Conservation (phyloP, 2,797 vertebrate species). For the Xiphophorus birchmanni region DNA sequence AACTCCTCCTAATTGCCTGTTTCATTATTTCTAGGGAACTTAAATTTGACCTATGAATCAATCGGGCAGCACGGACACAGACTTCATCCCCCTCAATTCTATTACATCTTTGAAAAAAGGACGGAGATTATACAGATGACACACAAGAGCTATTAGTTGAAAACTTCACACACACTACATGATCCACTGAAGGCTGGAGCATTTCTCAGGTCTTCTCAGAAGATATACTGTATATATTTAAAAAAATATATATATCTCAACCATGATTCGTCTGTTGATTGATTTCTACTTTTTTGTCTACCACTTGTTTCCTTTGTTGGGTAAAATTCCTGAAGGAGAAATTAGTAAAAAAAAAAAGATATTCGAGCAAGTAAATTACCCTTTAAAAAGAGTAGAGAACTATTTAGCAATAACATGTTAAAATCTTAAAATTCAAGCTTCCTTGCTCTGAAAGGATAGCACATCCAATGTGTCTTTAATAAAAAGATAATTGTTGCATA, state of each 20-base stretch:
- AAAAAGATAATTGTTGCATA: background rate
- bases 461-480: background rate
- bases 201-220: background rate
- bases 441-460: background rate
- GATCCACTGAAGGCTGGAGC: background rate
- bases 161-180: background rate
- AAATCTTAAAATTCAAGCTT: background rate
- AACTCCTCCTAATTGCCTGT: background rate
- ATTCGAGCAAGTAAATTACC: conserved; percentile 4
- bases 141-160: background rate
- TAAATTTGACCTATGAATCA: background rate
- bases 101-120: background rate
- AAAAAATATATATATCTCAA: background rate
- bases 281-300: background rate
- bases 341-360: background rate
- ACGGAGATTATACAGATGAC: background rate
- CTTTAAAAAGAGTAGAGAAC: background rate
- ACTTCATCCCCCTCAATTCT: background rate
- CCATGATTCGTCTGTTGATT: background rate
- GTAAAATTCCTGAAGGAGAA: background rate
- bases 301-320: background rate
- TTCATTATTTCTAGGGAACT: background rate
- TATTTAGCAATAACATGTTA: background rate
- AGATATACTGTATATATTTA: too few species aligned
- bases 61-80: background rate